Percentiles rank a stretch among this genome's conserved stretches.
These are phyloP conservation scores for Nymphalis io DNA, from an alignment of 1,140 invertebrate species.

Conservation along the genomic window DNA sequence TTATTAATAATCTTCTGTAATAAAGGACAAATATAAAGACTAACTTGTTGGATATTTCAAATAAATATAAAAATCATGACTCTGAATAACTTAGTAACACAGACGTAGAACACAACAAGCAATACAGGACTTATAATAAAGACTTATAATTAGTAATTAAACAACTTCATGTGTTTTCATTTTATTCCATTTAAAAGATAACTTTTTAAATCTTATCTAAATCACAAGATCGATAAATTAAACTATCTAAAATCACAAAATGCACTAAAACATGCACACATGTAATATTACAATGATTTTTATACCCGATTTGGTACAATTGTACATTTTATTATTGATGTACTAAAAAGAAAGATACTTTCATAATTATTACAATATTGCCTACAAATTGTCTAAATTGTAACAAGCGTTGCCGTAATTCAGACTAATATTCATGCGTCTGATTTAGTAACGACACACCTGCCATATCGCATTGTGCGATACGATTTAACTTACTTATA, in stretches of 20 bases:
- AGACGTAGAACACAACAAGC: too few species aligned
- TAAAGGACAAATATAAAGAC: too few species aligned
- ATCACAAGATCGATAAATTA: slow-evolving; percentile 81
- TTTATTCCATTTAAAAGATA: slow-evolving; percentile 68
- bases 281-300: slow-evolving; percentile 76
- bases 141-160: slow-evolving; percentile 16
- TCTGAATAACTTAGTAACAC: too few species aligned
- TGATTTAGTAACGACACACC: slow-evolving; percentile 36
- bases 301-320: slow-evolving; percentile 74
- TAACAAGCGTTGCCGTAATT: slow-evolving; percentile 44
- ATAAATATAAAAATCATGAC: too few species aligned
- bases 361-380: slow-evolving; percentile 60
- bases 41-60: too few species aligned
- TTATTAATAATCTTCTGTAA: too few species aligned
- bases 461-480: slow-evolving; percentile 53
- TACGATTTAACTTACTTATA: slow-evolving; percentile 49
- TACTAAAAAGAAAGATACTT: slow-evolving; percentile 57
- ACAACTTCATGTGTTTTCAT: slow-evolving; percentile 28
- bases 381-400: slow-evolving; percentile 68
- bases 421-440: slow-evolving; percentile 32
- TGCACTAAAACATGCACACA: slow-evolving; percentile 81
- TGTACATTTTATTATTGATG: slow-evolving; percentile 62
- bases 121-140: neutral
- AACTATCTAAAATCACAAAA: slow-evolving; percentile 81
- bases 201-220: slow-evolving; percentile 70